These are phyloP conservation scores for Misgurnus anguillicaudatus DNA, from an alignment of 2,113 vertebrate genomes.

Conservation along the genomic window DNA sequence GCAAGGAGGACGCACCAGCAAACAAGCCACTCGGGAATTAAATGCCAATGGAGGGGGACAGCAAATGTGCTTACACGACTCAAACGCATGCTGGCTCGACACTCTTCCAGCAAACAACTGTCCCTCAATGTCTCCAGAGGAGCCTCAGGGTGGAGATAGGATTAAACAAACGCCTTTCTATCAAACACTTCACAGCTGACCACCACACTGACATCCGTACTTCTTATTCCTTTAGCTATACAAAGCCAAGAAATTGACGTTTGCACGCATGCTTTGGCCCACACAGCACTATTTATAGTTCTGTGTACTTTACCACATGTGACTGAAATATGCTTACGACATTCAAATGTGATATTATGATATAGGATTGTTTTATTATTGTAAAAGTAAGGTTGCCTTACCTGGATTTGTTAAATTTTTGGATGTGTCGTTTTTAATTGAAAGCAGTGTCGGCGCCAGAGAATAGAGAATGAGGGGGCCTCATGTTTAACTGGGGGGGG, in stretches of 20 bases:
- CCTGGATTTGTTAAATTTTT: neutral
- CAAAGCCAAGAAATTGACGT: neutral
- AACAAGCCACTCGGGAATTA: conserved; percentile 22
- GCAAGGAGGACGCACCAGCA: neutral
- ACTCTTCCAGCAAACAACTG: conserved; percentile 46
- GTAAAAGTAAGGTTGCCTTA: neutral
- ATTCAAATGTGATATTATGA: conserved; percentile 15
- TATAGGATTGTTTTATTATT: neutral
- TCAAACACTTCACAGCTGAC: conserved; percentile 23
- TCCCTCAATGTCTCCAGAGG: conserved; percentile 35
- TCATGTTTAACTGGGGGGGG: no score
- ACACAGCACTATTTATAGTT: conserved; percentile 9
- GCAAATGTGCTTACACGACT: conserved; percentile 48
- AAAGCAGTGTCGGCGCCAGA: no score
- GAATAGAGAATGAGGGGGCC: no score
- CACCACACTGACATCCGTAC: neutral
- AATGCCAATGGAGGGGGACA: neutral
- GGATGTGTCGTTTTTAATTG: neutral
- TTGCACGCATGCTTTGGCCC: conserved; percentile 24
- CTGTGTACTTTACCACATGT: neutral
- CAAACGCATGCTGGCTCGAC: conserved; percentile 45
- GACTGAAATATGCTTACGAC: conserved; percentile 11
- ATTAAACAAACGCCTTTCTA: conserved; percentile 25
- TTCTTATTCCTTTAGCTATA: neutral
- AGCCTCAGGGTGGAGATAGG: conserved; percentile 5